Percentiles rank a stretch among this genome's conserved stretches.
Conservation (phyloP, 2,113 vertebrate genomes). For the Mobula hypostoma region DNA sequence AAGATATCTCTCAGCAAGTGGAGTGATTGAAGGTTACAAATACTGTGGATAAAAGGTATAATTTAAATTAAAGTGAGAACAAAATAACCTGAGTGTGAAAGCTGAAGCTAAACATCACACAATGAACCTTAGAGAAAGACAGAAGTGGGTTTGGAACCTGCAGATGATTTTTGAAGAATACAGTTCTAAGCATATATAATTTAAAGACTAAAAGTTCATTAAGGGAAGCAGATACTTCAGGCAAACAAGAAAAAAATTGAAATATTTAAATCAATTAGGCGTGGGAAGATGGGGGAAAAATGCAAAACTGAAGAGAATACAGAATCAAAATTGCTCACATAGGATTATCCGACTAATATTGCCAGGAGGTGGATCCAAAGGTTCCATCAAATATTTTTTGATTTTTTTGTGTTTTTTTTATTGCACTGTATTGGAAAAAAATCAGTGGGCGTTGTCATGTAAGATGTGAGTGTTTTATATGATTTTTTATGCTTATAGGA, state of each 20-base stretch:
- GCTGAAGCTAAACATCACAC: too few relatives aligned
- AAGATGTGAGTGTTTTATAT: neutral
- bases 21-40: neutral
- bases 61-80: neutral
- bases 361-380: neutral
- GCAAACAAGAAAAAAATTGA: neutral
- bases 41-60: neutral
- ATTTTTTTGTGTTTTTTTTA: neutral
- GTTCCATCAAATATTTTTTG: neutral
- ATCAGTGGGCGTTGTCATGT: neutral
- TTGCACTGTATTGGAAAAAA: neutral
- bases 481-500: neutral
- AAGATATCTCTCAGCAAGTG: neutral
- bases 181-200: neutral
- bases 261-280: neutral
- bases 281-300: neutral
- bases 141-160: neutral
- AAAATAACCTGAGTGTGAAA: too few relatives aligned
- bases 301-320: neutral
- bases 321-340: neutral
- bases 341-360: neutral
- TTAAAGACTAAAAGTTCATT: neutral
- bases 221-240: neutral
- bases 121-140: neutral
- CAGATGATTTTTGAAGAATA: neutral